Percentiles rank a stretch among this genome's conserved stretches.
Conservation (phyloP, 2,888 invertebrate species). For the Aleiodes testaceus region DNA sequence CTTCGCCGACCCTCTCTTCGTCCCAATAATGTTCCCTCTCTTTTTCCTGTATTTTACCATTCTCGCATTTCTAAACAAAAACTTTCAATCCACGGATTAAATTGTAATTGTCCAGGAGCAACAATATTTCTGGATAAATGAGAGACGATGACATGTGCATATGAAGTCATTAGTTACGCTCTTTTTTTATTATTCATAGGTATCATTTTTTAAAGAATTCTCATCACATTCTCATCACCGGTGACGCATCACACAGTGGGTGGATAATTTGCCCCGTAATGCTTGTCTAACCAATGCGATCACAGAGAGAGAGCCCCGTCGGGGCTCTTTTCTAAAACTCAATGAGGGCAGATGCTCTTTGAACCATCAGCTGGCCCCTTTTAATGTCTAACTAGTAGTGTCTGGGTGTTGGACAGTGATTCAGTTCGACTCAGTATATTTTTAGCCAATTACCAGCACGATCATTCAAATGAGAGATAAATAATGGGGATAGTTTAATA, state of each 20-base stretch:
- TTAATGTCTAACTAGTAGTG: constrained; percentile 27
- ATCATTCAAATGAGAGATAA: too few relatives aligned
- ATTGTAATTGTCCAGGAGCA: constrained; percentile 9
- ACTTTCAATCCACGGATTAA: constrained; percentile 26
- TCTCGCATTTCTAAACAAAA: constrained; percentile 31
- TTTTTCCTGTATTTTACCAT: constrained; percentile 44
- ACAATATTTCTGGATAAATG: background rate
- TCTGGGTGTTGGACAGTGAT: constrained; percentile 24
- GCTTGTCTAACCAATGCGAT: constrained; percentile 44
- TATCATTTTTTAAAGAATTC: constrained; percentile 16
- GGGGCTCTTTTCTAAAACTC: constrained; percentile 25
- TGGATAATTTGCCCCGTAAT: constrained; percentile 50
- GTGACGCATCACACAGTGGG: constrained; percentile 48
- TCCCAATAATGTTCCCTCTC: constrained; percentile 52
- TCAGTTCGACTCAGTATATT: constrained; percentile 13
- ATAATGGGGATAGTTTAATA: too few relatives aligned
- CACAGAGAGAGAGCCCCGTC: constrained; percentile 47
- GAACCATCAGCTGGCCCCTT: constrained; percentile 65
- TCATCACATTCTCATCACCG: constrained; percentile 33
- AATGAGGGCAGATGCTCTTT: constrained; percentile 65
- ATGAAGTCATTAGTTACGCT: constrained; percentile 13
- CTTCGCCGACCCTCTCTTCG: constrained; percentile 43
- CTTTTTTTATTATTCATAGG: background rate
- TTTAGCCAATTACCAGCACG: background rate
- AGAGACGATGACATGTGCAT: constrained; percentile 3